Base-by-base conservation (phyloP, 2,113 vertebrate genomes). In the Labrus mixtus region DNA sequence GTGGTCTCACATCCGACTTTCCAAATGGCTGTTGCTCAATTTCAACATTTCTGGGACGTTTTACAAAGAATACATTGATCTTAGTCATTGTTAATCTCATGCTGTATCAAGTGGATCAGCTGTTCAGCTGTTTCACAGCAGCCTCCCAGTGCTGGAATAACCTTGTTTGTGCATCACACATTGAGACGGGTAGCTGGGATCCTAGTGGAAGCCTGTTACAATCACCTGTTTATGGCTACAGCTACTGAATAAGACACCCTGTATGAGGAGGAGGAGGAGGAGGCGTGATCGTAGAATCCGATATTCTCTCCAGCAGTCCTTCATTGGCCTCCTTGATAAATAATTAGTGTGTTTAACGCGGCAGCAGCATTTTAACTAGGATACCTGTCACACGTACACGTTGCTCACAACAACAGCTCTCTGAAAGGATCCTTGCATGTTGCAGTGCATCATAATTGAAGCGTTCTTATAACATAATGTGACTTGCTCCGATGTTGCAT, bases 321-420 rank as follows among this genome's bases (percentile, higher is more conserved):
- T 85, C 84, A 69, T 84, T 89, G 74, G 79, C 86, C 73, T 81
- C 73, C 83, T 79, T 74, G 70, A 92, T 93, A 86, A 93, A 93
- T 93, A 86, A 93, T 92, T 93, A 90, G 90, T 89, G 87, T 66
- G 82, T 82, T 90, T 89, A 88, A 89, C 80, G 46, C 78, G 1
- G 86, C 86, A 53, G 82, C 69, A 84, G 91, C 82, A 90, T 93
- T 90, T 92, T 90, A 93, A 90, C 82, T 33, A 91, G 90, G 81
- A 82, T 87, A 84, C 85, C 83, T 87, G 81, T 92, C 91, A 92
- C 86, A 84, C 70, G 83, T 66, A 78, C 67, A 57, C 71, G 75
- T 78, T 50, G 58, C 81, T 81, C 71, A 51, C 5, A 16, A n/a
- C 54, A 75, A 22, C 43, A 54, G 46, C 25, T 50, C 79, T 19